Conservation (phyloP, 1,140 invertebrate genomes). For the Eumeta japonica region DNA sequence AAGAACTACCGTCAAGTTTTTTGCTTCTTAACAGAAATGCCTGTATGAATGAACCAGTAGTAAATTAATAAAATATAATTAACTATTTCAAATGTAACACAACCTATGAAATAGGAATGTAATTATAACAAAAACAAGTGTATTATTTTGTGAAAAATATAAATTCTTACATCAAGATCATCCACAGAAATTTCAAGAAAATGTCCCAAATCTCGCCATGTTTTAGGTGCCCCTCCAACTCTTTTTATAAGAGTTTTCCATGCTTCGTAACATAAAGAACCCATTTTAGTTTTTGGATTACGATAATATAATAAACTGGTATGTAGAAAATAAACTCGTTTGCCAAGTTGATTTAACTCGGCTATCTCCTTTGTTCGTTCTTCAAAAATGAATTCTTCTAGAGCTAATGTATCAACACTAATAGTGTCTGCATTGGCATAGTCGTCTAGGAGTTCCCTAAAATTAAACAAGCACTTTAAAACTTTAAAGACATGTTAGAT, state of each 20-base stretch:
- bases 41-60: too few relatives aligned
- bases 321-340: slow-evolving; percentile 41
- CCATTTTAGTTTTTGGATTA: slow-evolving; percentile 34
- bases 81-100: too few relatives aligned
- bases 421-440: slow-evolving; percentile 40
- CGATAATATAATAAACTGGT: slow-evolving; percentile 46
- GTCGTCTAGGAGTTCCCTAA: slow-evolving; percentile 28
- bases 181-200: slow-evolving; percentile 27
- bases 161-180: slow-evolving; percentile 48
- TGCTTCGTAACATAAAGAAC: slow-evolving; percentile 32
- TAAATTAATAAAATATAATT: too few relatives aligned
- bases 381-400: slow-evolving; percentile 32
- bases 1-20: too few relatives aligned
- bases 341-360: slow-evolving; percentile 31
- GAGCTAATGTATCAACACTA: slow-evolving; percentile 36
- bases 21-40: too few relatives aligned
- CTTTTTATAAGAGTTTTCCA: slow-evolving; percentile 39
- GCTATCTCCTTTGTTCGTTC: slow-evolving; percentile 34
- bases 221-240: slow-evolving; percentile 34
- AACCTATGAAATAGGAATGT: too few relatives aligned
- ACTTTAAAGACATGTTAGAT: too few relatives aligned
- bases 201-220: slow-evolving; percentile 38
- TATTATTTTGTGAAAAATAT: too few relatives aligned
- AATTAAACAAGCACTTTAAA: too few relatives aligned
- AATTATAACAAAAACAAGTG: too few relatives aligned